A percentile compares a stretch with the other conserved stretches of the same genome.
Conservation (phyloP, 2,113 vertebrate genomes). For the Solenodon paradoxus region DNA sequence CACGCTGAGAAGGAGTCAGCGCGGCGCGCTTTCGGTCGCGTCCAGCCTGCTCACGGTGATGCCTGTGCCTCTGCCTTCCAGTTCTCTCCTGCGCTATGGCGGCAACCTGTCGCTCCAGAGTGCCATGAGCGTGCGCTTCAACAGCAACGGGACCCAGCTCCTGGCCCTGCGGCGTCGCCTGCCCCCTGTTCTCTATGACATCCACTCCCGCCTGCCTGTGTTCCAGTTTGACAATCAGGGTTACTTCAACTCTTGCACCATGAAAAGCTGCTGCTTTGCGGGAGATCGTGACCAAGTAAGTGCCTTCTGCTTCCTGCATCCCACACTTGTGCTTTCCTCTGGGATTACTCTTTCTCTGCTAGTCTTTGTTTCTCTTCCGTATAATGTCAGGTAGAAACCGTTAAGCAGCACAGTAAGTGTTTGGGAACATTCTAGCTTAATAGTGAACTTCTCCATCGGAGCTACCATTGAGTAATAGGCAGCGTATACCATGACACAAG, state of each 20-base stretch:
- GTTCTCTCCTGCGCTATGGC: conserved; percentile 95
- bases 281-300: conserved; percentile 96
- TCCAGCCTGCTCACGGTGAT: not conserved
- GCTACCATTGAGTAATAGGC: not conserved
- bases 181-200: conserved; percentile 96
- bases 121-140: conserved; percentile 99
- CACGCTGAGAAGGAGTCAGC: not conserved
- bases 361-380: not conserved
- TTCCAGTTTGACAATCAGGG: conserved; percentile 99
- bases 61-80: conserved; percentile 72
- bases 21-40: not conserved
- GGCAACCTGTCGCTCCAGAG: conserved; percentile 97
- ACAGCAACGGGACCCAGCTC: conserved; percentile 96
- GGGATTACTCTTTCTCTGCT: not conserved
- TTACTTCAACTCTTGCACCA: conserved; percentile 99
- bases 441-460: not conserved
- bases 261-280: conserved; percentile 99
- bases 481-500: not conserved
- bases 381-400: not conserved
- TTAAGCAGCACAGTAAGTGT: not conserved
- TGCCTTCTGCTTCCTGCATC: not conserved
- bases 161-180: conserved; percentile 94
- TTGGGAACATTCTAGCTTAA: not conserved
- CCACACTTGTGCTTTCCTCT: not conserved
- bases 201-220: conserved; percentile 96